A percentile compares a stretch with the other conserved stretches of the same genome.
Evolutionary conservation across 2,888 invertebrate species (phyloP).

Genomic region (Cheilosia vernalis): DNA sequence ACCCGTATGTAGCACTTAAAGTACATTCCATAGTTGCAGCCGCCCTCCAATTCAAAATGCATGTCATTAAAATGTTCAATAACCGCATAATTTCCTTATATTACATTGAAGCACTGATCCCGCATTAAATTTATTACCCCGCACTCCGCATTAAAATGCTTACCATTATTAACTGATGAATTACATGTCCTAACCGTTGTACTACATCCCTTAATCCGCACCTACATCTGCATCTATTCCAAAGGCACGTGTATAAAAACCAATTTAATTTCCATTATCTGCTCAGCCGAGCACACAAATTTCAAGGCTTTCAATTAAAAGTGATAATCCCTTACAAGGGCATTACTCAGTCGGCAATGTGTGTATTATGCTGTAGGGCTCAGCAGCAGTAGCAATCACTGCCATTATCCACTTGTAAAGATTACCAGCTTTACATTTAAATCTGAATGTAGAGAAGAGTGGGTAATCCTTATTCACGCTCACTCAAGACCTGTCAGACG

Average conservation of each 20-base stretch:
- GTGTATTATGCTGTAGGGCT: neutral
- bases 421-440: conserved; percentile 25
- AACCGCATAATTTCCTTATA: too few relatives aligned
- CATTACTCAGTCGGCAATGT: neutral
- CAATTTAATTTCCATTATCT: conserved; percentile 46
- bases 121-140: too few relatives aligned
- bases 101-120: too few relatives aligned
- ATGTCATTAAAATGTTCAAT: too few relatives aligned
- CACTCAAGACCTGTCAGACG: conserved; percentile 13
- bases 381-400: conserved; percentile 13
- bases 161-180: too few relatives aligned
- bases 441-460: neutral
- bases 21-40: too few relatives aligned
- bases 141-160: too few relatives aligned
- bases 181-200: too few relatives aligned
- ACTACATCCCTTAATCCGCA: conserved; percentile 2
- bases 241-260: conserved; percentile 22
- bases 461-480: conserved; percentile 1
- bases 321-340: conserved; percentile 37
- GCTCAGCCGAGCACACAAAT: conserved; percentile 34
- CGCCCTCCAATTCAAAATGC: too few relatives aligned
- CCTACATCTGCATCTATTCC: conserved; percentile 13
- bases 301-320: conserved; percentile 52
- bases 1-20: too few relatives aligned
- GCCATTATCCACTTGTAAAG: conserved; percentile 38